Evolutionary conservation across 2,113 vertebrate genomes (phyloP).

Genomic region (Phodopus roborovskii): DNA sequence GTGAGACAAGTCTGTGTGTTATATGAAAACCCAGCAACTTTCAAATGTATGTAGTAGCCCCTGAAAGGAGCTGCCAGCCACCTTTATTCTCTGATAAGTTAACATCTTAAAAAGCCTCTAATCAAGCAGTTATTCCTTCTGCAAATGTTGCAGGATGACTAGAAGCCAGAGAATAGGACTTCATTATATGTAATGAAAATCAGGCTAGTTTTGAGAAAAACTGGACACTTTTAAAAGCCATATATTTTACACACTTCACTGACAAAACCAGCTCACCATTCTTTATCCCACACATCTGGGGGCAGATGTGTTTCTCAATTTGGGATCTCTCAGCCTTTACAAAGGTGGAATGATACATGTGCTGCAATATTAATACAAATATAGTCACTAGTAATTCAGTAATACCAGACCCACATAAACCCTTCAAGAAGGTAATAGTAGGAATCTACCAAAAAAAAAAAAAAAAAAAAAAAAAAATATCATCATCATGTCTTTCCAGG

Average conservation of each 20-base stretch:
- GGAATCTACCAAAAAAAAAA: neutral
- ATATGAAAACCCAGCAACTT: neutral
- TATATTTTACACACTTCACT: neutral
- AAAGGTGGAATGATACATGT: neutral
- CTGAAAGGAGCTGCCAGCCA: neutral
- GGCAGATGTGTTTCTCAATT: neutral
- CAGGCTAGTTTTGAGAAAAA: neutral
- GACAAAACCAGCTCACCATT: neutral
- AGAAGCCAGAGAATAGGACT: slow-evolving; percentile 70
- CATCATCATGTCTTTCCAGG: neutral
- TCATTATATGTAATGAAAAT: neutral
- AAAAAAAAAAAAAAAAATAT: too few species aligned
- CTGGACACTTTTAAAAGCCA: neutral
- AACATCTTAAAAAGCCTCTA: slow-evolving; percentile 63
- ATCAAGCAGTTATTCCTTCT: slow-evolving; percentile 68
- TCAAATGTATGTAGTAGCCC: neutral
- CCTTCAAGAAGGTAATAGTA: neutral
- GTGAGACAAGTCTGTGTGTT: neutral
- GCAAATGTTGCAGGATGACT: slow-evolving; percentile 67
- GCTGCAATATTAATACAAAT: neutral
- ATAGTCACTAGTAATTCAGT: neutral
- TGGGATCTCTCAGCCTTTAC: slow-evolving; percentile 30
- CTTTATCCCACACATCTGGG: neutral
- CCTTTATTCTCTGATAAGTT: slow-evolving; percentile 65
- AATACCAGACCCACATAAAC: neutral